Conservation (phyloP, 2,888 invertebrate genomes). For the Pristionchus japonicus region DNA sequence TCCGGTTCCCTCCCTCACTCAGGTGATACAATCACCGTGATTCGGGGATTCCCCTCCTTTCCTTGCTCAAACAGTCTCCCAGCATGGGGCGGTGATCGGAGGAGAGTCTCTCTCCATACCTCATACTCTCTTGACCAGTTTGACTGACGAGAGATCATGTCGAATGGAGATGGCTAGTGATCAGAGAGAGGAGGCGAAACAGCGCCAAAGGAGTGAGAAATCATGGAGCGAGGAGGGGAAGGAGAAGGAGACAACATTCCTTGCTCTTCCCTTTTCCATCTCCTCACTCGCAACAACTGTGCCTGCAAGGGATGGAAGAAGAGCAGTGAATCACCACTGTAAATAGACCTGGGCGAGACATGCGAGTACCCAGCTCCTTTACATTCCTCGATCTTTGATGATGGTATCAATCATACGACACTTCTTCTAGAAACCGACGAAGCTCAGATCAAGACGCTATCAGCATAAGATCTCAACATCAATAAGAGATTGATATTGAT, state of each 20-base stretch:
- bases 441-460: no score
- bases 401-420: no score
- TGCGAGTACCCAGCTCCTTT: no score
- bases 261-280: slow-evolving; percentile 3
- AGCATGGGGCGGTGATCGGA: no score
- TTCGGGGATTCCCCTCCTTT: neutral
- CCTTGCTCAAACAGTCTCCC: no score
- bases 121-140: neutral
- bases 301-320: no score
- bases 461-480: no score
- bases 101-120: neutral
- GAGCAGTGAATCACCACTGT: slow-evolving; percentile 19
- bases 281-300: neutral
- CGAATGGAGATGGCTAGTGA: no score
- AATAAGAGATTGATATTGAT: no score
- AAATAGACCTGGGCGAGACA: neutral
- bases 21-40: neutral
- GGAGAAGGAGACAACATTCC: slow-evolving; percentile 14
- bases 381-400: no score
- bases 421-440: no score
- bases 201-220: neutral
- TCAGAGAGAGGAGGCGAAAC: neutral
- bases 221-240: slow-evolving; percentile 3
- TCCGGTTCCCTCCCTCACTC: neutral
- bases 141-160: no score